A percentile compares a stretch with the other conserved stretches of the same genome.
These are phyloP conservation scores for Hippopotamyrus pictus DNA, from an alignment of 2,797 vertebrate genomes.

Conservation along the genomic window DNA sequence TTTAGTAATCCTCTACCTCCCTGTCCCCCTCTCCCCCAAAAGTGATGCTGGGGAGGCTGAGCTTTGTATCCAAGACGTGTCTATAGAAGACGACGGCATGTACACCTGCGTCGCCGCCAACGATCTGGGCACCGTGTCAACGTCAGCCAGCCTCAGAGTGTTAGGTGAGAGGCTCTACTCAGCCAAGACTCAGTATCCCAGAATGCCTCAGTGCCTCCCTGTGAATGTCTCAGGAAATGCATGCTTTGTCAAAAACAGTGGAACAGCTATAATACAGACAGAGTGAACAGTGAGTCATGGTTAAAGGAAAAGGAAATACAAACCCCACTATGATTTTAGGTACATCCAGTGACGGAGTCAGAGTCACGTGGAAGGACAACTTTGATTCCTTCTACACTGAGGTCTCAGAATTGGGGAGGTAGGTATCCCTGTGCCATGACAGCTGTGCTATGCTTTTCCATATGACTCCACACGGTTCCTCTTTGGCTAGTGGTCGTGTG, in stretches of 20 bases:
- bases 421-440: background rate
- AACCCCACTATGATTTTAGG: constrained; percentile 53
- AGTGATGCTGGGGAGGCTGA: constrained; percentile 88
- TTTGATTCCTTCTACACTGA: constrained; percentile 89
- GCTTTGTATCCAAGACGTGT: constrained; percentile 78
- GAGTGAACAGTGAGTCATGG: background rate
- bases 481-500: background rate
- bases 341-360: constrained; percentile 80
- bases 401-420: constrained; percentile 95
- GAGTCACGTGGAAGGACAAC: constrained; percentile 95
- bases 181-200: background rate
- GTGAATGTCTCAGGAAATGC: background rate
- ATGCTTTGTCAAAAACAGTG: background rate
- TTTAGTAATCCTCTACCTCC: background rate
- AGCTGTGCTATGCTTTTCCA: background rate
- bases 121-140: constrained; percentile 80
- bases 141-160: constrained; percentile 83
- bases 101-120: constrained; percentile 89
- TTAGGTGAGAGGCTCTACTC: constrained; percentile 64
- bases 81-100: constrained; percentile 82
- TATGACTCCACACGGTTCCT: background rate
- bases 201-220: background rate
- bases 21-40: constrained; percentile 7
- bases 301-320: background rate
- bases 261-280: background rate